Evolutionary conservation across 2,888 invertebrate species (phyloP).

Genomic region (Aricia artaxerxes): DNA sequence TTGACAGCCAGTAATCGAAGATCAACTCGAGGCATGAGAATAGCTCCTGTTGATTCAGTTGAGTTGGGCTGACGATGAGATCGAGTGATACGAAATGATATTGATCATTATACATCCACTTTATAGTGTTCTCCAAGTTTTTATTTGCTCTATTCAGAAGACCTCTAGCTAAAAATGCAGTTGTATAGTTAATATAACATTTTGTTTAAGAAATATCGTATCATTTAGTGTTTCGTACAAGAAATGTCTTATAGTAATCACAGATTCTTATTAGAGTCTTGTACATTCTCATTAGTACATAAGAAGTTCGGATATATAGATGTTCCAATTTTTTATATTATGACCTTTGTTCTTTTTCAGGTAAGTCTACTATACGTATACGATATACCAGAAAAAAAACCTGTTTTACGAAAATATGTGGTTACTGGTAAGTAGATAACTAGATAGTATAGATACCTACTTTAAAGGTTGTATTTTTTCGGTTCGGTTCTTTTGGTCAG

Average conservation of each 20-base stretch:
- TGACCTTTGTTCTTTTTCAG: not conserved
- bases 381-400: too few relatives aligned
- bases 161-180: not conserved
- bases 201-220: too few relatives aligned
- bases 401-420: not conserved
- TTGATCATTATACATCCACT: constrained; percentile 49
- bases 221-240: too few relatives aligned
- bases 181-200: not conserved
- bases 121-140: constrained; percentile 22
- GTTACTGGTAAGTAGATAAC: not conserved
- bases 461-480: too few relatives aligned
- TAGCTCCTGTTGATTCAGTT: not conserved
- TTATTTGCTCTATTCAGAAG: constrained; percentile 12
- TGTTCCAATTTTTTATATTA: not conserved
- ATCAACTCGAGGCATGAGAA: not conserved
- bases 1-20: not conserved
- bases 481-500: too few relatives aligned
- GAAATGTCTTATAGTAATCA: not conserved
- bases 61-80: constrained; percentile 45
- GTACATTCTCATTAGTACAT: not conserved
- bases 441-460: not conserved
- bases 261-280: not conserved
- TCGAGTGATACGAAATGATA: constrained; percentile 63
- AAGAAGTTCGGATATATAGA: not conserved
- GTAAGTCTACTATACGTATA: not conserved